Conservation (phyloP, 2,797 vertebrate genomes). For the Tapera naevia region DNA sequence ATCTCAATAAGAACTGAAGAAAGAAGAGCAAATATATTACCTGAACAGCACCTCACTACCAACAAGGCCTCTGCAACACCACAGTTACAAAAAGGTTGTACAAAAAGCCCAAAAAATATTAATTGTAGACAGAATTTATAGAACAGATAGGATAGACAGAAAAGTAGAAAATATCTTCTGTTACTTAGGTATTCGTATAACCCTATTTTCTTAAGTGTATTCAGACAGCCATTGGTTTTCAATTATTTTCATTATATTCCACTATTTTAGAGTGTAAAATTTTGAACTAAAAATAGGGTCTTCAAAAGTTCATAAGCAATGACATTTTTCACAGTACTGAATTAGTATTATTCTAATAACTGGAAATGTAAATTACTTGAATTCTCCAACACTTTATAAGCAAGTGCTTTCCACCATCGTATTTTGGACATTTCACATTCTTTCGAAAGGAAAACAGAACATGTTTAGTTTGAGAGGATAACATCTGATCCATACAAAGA, state of each 20-base stretch:
- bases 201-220: background rate
- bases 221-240: background rate
- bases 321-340: background rate
- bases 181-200: background rate
- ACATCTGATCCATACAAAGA: constrained; percentile 27
- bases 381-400: background rate
- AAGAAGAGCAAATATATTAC: background rate
- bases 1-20: background rate
- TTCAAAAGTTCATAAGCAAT: background rate
- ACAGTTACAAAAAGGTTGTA: background rate
- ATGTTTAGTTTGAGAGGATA: constrained; percentile 29
- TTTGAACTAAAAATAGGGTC: background rate
- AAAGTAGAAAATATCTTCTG: background rate
- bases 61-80: background rate
- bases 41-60: background rate
- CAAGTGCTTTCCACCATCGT: background rate
- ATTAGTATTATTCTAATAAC: background rate
- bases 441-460: background rate
- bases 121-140: background rate
- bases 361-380: fast-evolving
- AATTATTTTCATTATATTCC: background rate
- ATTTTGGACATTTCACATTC: background rate
- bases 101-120: background rate
- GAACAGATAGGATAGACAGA: background rate
- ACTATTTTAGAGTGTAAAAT: background rate